Percentiles rank a stretch among this genome's conserved stretches.
Conservation (phyloP, 2,888 invertebrate species). For the Drosophila ustulata region DNA sequence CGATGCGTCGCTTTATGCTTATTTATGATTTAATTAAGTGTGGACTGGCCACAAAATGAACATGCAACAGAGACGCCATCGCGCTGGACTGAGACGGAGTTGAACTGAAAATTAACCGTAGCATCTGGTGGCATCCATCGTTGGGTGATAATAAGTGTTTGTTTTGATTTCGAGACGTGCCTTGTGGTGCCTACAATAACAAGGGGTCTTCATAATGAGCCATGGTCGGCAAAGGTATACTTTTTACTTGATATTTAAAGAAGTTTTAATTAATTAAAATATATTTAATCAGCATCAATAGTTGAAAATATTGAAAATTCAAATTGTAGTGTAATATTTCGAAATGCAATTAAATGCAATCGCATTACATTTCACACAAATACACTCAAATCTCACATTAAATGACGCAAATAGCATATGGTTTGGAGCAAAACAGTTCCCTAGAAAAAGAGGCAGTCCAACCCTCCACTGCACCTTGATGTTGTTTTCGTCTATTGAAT, state of each 20-base stretch:
- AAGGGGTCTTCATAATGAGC: conserved; percentile 44
- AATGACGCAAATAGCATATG: background rate
- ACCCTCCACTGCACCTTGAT: conserved; percentile 27
- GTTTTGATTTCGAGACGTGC: conserved; percentile 70
- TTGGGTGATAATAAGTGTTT: conserved; percentile 60
- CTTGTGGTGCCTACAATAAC: conserved; percentile 35
- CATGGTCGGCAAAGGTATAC: background rate
- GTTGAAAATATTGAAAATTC: background rate
- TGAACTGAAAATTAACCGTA: conserved; percentile 10
- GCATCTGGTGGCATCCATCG: conserved; percentile 26
- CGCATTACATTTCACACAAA: background rate
- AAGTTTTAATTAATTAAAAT: background rate
- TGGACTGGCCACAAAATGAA: conserved; percentile 64
- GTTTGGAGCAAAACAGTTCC: background rate
- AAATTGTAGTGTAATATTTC: background rate
- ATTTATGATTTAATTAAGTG: conserved; percentile 81
- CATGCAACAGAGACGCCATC: conserved; percentile 28
- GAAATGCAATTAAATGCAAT: background rate
- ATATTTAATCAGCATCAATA: background rate
- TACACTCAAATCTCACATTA: background rate
- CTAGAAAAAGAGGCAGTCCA: background rate
- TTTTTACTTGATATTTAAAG: background rate
- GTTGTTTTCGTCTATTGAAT: conserved; percentile 62
- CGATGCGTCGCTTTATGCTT: conserved; percentile 76
- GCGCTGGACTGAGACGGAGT: conserved; percentile 1